phyloP scores from a whole-genome alignment of 2,888 invertebrate species.

The Philopedon plagiatum region DNA sequence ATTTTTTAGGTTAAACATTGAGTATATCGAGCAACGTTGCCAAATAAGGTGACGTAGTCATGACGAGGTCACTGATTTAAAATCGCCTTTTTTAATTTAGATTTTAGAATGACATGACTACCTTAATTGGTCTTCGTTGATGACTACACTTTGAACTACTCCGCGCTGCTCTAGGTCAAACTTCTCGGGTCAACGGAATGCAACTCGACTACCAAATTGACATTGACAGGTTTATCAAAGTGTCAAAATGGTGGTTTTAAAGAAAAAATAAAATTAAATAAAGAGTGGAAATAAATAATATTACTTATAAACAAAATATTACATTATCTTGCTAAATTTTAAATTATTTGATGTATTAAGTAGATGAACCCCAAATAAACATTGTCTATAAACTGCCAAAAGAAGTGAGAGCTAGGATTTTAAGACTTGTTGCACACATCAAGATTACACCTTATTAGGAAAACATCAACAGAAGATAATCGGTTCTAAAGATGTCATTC shows the following conservation, averaged over 20 bases:
- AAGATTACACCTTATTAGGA: background rate
- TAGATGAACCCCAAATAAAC: background rate
- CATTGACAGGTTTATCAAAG: constrained; percentile 15
- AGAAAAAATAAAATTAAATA: constrained; percentile 7
- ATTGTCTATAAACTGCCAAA: background rate
- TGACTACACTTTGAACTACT: too few relatives aligned
- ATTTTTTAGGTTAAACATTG: too few relatives aligned
- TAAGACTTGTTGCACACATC: constrained; percentile 18
- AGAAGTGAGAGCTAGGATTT: background rate
- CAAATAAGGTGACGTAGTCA: too few relatives aligned
- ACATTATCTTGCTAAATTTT: background rate
- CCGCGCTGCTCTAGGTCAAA: too few relatives aligned
- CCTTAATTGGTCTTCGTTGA: too few relatives aligned
- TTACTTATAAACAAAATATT: constrained; percentile 23
- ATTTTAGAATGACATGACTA: too few relatives aligned
- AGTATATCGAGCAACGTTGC: too few relatives aligned
- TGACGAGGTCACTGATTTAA: too few relatives aligned
- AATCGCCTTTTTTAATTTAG: too few relatives aligned
- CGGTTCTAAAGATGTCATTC: constrained; percentile 26
- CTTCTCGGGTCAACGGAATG: too few relatives aligned
- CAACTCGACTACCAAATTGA: background rate
- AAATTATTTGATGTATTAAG: background rate
- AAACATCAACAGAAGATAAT: constrained; percentile 32
- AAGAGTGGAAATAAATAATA: constrained; percentile 25
- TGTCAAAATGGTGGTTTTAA: constrained; percentile 34